A percentile compares a stretch with the other conserved stretches of the same genome.
Evolutionary conservation across 2,888 invertebrate genomes (phyloP).

Genomic region (Ecliptopera silaceata): DNA sequence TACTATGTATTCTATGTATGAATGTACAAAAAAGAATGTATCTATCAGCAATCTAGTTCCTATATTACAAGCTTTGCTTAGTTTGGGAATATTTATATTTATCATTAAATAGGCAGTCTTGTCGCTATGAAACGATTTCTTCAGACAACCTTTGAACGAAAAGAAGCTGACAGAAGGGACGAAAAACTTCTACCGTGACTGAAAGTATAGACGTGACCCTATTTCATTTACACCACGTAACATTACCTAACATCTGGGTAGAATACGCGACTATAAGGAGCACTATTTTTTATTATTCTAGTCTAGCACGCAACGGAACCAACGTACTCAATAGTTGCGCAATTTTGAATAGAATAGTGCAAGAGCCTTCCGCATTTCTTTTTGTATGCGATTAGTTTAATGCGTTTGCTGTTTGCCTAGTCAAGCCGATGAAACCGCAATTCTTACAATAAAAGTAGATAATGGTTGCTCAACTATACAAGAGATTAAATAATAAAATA

Average conservation of each 20-base stretch:
- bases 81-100: too few species aligned
- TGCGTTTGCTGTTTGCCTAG: slow-evolving; percentile 16
- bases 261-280: slow-evolving; percentile 25
- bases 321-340: slow-evolving; percentile 31
- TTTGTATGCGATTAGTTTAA: slow-evolving; percentile 41
- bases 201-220: too few species aligned
- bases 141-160: too few species aligned
- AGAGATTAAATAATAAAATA: neutral
- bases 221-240: slow-evolving; percentile 5
- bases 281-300: slow-evolving; percentile 25
- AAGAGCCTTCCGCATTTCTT: slow-evolving; percentile 45
- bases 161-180: too few species aligned
- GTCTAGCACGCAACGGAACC: slow-evolving; percentile 32
- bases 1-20: too few species aligned
- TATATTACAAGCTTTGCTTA: too few species aligned
- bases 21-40: too few species aligned
- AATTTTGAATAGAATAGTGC: slow-evolving; percentile 31
- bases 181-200: too few species aligned
- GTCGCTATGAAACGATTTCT: too few species aligned
- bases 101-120: too few species aligned
- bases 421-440: neutral
- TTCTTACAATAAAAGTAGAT: slow-evolving; percentile 9
- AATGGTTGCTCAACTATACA: neutral
- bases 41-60: too few species aligned
- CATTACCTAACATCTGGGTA: slow-evolving; percentile 33